Conservation (phyloP, 2,888 invertebrate species). For the Sminthurinus aureus region DNA sequence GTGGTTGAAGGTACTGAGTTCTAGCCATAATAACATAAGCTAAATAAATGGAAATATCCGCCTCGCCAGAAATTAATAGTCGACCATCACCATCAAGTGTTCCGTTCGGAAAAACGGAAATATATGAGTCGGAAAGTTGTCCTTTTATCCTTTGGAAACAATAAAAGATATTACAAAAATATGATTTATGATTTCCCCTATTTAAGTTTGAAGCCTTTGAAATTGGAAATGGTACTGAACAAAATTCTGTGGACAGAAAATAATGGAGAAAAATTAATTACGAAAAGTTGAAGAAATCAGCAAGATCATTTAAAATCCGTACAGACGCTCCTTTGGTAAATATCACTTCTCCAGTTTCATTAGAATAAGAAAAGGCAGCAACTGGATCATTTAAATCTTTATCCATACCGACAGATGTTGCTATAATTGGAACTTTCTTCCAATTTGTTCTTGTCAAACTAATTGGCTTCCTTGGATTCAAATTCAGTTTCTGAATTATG, state of each 20-base stretch:
- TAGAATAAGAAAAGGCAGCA: neutral
- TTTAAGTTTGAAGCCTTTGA: no score
- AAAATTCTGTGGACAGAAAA: neutral
- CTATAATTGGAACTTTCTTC: neutral
- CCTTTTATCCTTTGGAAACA: no score
- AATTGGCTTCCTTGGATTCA: neutral
- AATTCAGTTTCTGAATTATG: neutral
- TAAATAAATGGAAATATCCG: slow-evolving; percentile 18
- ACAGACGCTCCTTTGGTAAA: neutral
- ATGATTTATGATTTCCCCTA: no score
- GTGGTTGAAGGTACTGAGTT: neutral
- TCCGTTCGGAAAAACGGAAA: neutral
- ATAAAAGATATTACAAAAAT: no score
- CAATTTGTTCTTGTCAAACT: neutral
- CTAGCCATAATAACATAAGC: neutral
- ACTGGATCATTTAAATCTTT: neutral
- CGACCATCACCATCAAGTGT: slow-evolving; percentile 10
- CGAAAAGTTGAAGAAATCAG: neutral
- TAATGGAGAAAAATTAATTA: neutral
- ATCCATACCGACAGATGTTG: neutral
- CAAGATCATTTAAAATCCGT: neutral
- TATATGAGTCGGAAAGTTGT: no score
- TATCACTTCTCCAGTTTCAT: neutral
- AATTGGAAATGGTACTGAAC: no score
- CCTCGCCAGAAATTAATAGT: neutral